Evolutionary conservation across 2,888 invertebrate genomes (phyloP), one percentile per base, ranked within the genome.

Genomic region (Caenorhabditis afra): DNA sequence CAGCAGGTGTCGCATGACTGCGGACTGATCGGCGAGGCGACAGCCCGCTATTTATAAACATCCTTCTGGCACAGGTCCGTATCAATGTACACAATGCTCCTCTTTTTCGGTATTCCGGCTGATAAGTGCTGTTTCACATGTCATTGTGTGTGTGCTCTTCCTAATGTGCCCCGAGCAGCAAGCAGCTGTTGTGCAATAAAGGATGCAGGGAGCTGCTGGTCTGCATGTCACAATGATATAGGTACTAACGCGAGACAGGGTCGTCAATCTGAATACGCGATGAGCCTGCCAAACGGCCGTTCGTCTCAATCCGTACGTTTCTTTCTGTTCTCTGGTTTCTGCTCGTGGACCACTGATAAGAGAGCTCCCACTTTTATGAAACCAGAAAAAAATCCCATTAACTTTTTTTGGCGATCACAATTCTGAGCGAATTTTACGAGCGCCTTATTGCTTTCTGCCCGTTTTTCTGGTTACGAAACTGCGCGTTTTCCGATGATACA

Each of bases 251-350:
- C 4, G 4, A 45, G 58, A 61, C 39, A 18, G n/a, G 50, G 59
- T 75, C 64, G 68, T 76, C 68, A 76, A 68, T 76, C 68, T 76
- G 76, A 76, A 76, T 76, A 41, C 29, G 3, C 10, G 66, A 75
- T 75, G 49, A 45, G 57, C 8, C 0, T 1, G 18, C 12, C 67
- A 67, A 66, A 66, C 55, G 35, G 64, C 41, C 41, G 4, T 29
- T 7, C 29, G 29, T 44, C 14, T 37, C 45, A 16, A 49, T 61
- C 29, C 49, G 37, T 39, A 23, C 29, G 22, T 20, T 44, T 22
- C 14, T 61, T 61, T 20, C 52, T 29, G 16, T 44, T 41, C 11
- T 37, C 20, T 16, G 8, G 50, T 50, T 62, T 61, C 22, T 5
- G 35, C 18, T n/a, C 14, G 22, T 35, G n/a, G 62, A 57, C 57